Evolutionary conservation across 2,888 invertebrate species (phyloP), one percentile per base, ranked within the genome.

Genomic region (Petrolisthes manimaculis): DNA sequence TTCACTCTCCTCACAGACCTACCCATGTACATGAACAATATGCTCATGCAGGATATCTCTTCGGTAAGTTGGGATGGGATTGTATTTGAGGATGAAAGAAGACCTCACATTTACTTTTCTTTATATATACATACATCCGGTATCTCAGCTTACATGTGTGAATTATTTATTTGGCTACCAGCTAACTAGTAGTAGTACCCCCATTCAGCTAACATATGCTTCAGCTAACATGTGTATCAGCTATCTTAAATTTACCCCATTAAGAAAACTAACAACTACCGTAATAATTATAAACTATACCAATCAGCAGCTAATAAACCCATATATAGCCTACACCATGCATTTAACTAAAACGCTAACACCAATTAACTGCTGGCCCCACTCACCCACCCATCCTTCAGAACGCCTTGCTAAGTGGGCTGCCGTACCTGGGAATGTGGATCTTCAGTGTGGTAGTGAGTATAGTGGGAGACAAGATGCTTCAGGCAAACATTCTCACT

Each of bases 391-490:
- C 69, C 21, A 5, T 37, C 18, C 67, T 51, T 4, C 81, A 90
- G 90, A 97, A 96, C 92, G 96, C 97, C 0, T 94, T 95, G 1
- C 94, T 95, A 5, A 96, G 96, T 1, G 95, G 97, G 0, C 92
- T 96, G 85, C 97, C 97, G 0, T 97, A 96, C 93, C 94, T 97
- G 77, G 95, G 95, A 8, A 95, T 97, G 94, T 96, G 96, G 95
- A 92, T 97, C 82, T 96, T 96, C 93, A 96, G 96, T 91, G 95
- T 96, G 92, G 92, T 93, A 0, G 93, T 96, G 21, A 95, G 96
- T 92, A 95, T 95, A 92, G 93, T 94, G 3, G 93, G 96, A 92
- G 96, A 96, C 92, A 94, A 94, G 79, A 92, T 96, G 88, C 94
- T 95, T 61, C 93, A 93, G 0, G 95, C 94, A 92, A 93, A 94